Evolutionary conservation across 2,113 vertebrate species (phyloP).

Genomic region (Oreochromis niloticus): DNA sequence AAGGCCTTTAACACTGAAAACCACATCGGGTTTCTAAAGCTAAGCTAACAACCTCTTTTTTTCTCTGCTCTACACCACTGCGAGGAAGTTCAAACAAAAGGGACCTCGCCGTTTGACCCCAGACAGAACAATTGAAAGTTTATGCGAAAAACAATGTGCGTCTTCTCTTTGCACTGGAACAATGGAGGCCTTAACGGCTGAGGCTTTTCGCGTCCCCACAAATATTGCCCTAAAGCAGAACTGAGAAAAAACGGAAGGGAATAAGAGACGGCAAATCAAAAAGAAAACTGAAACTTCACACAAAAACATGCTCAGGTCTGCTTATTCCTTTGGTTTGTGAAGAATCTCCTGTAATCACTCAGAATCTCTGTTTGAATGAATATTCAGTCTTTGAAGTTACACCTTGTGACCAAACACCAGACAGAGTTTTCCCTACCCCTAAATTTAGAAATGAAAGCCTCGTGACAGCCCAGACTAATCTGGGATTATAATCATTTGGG

Average conservation of each 20-base stretch:
- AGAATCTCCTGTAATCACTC: background rate
- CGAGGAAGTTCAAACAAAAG: constrained; percentile 73
- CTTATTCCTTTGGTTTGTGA: background rate
- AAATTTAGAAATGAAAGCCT: background rate
- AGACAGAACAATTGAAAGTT: constrained; percentile 71
- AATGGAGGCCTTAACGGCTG: constrained; percentile 57
- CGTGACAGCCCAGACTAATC: background rate
- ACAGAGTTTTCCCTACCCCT: background rate
- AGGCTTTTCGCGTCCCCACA: constrained; percentile 37
- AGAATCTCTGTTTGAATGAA: background rate
- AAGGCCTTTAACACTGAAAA: constrained; percentile 39
- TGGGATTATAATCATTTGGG: background rate
- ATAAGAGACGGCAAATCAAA: background rate
- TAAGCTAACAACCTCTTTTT: constrained; percentile 38
- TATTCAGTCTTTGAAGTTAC: background rate
- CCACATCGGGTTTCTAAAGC: constrained; percentile 27
- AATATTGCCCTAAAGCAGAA: constrained; percentile 27
- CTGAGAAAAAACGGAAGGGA: background rate
- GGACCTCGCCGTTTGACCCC: constrained; percentile 69
- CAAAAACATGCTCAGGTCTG: background rate
- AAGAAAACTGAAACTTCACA: background rate
- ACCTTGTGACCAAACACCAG: background rate
- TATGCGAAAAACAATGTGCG: constrained; percentile 64
- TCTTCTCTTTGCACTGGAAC: constrained; percentile 58
- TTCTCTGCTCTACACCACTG: constrained; percentile 6